Base-by-base conservation (phyloP, 2,113 vertebrate species). In the Mustela lutreola region DNA sequence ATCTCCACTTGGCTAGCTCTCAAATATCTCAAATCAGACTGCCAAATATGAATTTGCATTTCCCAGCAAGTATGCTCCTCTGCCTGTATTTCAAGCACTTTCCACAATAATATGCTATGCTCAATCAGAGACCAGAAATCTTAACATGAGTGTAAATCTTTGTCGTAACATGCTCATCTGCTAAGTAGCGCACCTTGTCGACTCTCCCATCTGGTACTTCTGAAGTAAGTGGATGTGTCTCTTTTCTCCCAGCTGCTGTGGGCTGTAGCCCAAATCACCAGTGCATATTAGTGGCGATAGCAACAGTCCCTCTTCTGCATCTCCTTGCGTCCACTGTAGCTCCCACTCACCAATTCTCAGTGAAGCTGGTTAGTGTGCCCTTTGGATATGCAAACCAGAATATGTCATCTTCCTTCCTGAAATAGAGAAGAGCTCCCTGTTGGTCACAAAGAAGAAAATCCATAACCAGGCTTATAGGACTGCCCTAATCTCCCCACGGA, bases 401-500 rank as follows among this genome's bases (percentile, higher is more conserved):
- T 26, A 5, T 45, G 33, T 2, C 7, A 4, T 42, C 70, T 53
- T 42, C 31, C 22, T 67, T 67, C 65, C 31, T 22, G 36, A 91
- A 56, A 22, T 28, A n/a, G 19, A 56, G n/a, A 45, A 90, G 9
- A 83, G 58, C 28, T n/a, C n/a, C 26, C 11, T 11, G 7, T 45
- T 45, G 56, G n/a, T 16, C 78, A 11, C 83, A 16, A 58, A 11
- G 11, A 78, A 22, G 65, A 22, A 48, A 84, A 36, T 45, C 36
- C 48, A 58, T 48, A 22, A 21, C 12, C 1, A 0, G 19, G 28
- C 18, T 31, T 79, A 4, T 0, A 5, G 36, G 31, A 24, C 60
- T 91, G 36, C 5, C 10, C 60, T 24, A 15, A 22, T 56, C 22
- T 22, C 21, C 19, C 4, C 24, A 50, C 53, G 1, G 2, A 18